Conservation (phyloP, 2,113 vertebrate genomes). For the Tauraco erythrolophus region DNA sequence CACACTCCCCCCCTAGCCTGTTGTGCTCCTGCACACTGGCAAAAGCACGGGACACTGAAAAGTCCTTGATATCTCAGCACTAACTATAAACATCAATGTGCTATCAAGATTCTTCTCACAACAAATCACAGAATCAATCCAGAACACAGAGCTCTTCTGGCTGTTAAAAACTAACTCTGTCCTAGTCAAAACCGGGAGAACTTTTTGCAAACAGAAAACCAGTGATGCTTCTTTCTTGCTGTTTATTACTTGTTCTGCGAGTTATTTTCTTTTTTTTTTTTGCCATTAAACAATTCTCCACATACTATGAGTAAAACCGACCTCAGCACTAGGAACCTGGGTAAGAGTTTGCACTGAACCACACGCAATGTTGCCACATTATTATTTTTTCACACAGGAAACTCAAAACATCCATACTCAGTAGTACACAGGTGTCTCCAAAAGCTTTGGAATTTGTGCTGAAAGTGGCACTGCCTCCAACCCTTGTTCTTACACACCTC, state of each 20-base stretch:
- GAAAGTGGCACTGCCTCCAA: rapidly evolving
- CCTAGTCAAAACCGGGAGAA: no score
- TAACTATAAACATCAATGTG: no score
- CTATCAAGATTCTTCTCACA: no score
- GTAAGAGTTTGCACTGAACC: background rate
- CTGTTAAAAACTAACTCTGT: no score
- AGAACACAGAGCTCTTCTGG: no score
- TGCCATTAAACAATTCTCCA: background rate
- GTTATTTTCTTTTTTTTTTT: no score
- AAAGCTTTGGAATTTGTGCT: background rate
- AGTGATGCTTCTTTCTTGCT: rapidly evolving
- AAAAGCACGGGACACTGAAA: no score
- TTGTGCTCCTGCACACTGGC: no score
- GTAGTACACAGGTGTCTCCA: rapidly evolving
- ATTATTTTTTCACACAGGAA: background rate
- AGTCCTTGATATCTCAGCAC: no score
- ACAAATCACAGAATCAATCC: no score
- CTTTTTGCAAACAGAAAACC: background rate
- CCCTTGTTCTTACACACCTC: background rate
- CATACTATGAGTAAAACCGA: background rate
- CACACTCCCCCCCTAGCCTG: no score
- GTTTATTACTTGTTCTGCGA: background rate
- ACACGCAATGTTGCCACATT: background rate
- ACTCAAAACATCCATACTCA: rapidly evolving
- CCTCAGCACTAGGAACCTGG: background rate